Conservation (phyloP, 2,113 vertebrate species). For the Microcebus murinus region DNA sequence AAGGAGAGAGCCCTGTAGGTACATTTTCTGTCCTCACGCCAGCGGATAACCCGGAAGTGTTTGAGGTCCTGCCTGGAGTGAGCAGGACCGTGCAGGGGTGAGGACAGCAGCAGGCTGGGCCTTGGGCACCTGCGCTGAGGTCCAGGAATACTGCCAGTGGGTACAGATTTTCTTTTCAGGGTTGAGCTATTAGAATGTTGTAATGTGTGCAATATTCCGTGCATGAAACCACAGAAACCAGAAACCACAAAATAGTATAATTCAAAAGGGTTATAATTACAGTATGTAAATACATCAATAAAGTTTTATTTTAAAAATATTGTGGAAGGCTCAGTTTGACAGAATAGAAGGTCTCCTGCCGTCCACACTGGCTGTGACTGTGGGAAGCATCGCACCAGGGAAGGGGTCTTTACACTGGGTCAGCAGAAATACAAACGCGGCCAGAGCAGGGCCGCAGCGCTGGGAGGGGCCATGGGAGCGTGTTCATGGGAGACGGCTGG, state of each 20-base stretch:
- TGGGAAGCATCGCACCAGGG: not conserved
- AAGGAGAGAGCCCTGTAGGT: constrained; percentile 91
- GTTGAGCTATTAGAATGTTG: not conserved
- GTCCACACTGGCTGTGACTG: not conserved
- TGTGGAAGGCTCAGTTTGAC: not conserved
- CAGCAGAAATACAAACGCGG: not conserved
- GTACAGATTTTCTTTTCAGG: not conserved
- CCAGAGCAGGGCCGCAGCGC: too few relatives aligned
- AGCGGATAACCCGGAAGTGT: not conserved
- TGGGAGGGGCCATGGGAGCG: too few relatives aligned
- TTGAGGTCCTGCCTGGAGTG: not conserved
- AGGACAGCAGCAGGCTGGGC: not conserved
- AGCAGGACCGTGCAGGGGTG: too few relatives aligned
- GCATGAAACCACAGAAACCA: too few relatives aligned
- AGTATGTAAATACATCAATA: not conserved
- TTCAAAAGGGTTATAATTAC: not conserved
- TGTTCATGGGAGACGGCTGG: not conserved
- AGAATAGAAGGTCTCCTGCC: not conserved
- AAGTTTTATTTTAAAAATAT: not conserved
- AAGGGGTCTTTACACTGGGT: not conserved
- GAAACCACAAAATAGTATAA: not conserved
- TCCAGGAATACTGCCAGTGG: not conserved
- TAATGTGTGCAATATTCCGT: not conserved
- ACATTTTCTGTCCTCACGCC: not conserved
- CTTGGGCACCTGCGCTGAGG: not conserved